Base-by-base conservation (phyloP, 1,140 invertebrate genomes). In the Riptortus pedestris region DNA sequence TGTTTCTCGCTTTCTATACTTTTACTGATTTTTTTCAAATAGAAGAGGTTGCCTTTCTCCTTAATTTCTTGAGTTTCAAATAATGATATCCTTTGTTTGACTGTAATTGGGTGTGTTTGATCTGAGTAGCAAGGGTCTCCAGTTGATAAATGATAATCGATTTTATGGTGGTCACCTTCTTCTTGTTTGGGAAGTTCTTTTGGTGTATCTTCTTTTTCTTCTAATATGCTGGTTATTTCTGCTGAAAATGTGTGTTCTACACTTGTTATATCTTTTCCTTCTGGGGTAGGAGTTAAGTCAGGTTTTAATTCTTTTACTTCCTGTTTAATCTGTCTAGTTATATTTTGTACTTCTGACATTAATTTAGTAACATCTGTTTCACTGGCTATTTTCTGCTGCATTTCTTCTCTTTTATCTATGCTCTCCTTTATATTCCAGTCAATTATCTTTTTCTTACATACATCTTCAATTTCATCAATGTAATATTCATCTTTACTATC, bases 241-340 rank as follows among this genome's bases (percentile, higher is more conserved):
- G n/a, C 22, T 60, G 57, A 60, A 20, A 60, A 48, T 48, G 38
- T 26, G 9, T 65, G 63, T 27, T 57, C 63, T 31, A n/a, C 28
- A 1, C 18, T 47, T n/a, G 26, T 22, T 24, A 64, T 60, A 1
- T 71, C 68, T 57, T 67, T 69, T 26, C 75, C 74, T 65, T 78
- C 77, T 9, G 78, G 78, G 1, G 78, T 79, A 24, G 77, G 77
- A 4, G 77, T 79, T 61, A 79, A 70, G 68, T 79, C 77, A 29
- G 78, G 78, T 71, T 78, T 76, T 14, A 80, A 66, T 69, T 79
- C 74, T 69, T 76, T 78, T 0, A 80, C 77, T 71, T 80, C 78
- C 57, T 74, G 69, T 66, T 77, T 76, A 51, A 80, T 79, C 70
- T 79, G 73, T 57, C 74, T 72, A 2, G 78, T 77, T 11, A 73